Conservation (phyloP, 2,888 invertebrate genomes). For the Stratiomys singularior region DNA sequence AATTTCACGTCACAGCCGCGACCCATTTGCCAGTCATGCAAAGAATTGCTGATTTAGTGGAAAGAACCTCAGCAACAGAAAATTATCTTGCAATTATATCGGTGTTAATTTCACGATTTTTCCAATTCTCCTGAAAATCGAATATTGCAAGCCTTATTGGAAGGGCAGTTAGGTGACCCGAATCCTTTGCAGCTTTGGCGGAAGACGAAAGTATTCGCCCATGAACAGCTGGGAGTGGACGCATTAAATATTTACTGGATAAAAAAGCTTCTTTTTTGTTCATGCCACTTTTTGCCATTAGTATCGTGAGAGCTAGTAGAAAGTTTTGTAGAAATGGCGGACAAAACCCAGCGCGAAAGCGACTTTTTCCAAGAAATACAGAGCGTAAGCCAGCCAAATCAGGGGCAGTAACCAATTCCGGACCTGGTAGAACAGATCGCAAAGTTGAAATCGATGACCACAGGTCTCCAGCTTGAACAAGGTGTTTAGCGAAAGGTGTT, state of each 20-base stretch:
- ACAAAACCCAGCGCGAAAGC: background rate
- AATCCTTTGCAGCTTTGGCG: slow-evolving; percentile 7
- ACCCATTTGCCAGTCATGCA: background rate
- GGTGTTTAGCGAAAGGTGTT: too few species aligned
- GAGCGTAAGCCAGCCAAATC: too few species aligned
- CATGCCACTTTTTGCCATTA: background rate
- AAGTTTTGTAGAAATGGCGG: background rate
- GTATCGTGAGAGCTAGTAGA: background rate
- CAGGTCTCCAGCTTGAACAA: too few species aligned
- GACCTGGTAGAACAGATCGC: too few species aligned
- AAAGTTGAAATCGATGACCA: too few species aligned
- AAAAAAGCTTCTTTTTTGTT: background rate
- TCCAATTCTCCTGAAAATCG: slow-evolving; percentile 5
- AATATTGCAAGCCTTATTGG: background rate
- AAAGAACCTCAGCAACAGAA: background rate
- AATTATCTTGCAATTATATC: background rate
- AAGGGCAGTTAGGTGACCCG: background rate
- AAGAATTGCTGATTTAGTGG: background rate
- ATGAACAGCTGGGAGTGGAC: background rate
- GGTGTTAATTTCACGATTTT: background rate
- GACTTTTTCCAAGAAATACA: too few species aligned
- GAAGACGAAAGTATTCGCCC: background rate
- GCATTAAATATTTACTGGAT: background rate
- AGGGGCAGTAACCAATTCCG: too few species aligned
- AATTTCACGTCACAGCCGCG: background rate